Percentiles rank a stretch among this genome's conserved stretches.
phyloP scores from a whole-genome alignment of 2,888 invertebrate genomes.

The Aradus depressus region DNA sequence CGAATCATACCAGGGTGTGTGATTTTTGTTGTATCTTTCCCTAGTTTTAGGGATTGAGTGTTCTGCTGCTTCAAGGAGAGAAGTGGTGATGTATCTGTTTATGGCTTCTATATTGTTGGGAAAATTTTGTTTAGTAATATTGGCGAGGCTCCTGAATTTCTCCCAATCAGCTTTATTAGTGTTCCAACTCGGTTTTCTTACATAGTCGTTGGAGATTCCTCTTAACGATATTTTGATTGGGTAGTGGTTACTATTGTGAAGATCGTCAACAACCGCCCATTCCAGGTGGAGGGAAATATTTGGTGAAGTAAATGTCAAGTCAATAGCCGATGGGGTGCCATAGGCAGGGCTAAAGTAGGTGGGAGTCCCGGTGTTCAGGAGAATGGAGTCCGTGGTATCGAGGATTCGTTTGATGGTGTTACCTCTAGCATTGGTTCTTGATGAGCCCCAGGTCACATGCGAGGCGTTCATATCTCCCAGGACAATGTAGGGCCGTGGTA shows the following conservation, averaged over 20 bases:
- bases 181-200: too few relatives aligned
- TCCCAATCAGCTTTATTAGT: background rate
- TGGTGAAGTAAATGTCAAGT: background rate
- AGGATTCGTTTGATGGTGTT: background rate
- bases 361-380: too few relatives aligned
- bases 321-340: background rate
- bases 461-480: slow-evolving; percentile 5
- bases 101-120: background rate
- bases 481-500: background rate
- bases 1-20: background rate
- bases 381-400: too few relatives aligned
- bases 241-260: too few relatives aligned
- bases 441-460: background rate
- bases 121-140: background rate
- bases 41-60: background rate
- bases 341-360: background rate
- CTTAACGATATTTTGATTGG: too few relatives aligned
- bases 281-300: too few relatives aligned
- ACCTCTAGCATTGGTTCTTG: slow-evolving; percentile 1
- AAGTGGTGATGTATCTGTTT: background rate
- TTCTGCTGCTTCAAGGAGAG: background rate
- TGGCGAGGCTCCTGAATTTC: background rate
- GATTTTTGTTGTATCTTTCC: background rate
- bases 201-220: too few relatives aligned
- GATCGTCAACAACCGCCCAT: too few relatives aligned